Evolutionary conservation across 2,113 vertebrate genomes (phyloP).

Genomic region (Merops nubicus): DNA sequence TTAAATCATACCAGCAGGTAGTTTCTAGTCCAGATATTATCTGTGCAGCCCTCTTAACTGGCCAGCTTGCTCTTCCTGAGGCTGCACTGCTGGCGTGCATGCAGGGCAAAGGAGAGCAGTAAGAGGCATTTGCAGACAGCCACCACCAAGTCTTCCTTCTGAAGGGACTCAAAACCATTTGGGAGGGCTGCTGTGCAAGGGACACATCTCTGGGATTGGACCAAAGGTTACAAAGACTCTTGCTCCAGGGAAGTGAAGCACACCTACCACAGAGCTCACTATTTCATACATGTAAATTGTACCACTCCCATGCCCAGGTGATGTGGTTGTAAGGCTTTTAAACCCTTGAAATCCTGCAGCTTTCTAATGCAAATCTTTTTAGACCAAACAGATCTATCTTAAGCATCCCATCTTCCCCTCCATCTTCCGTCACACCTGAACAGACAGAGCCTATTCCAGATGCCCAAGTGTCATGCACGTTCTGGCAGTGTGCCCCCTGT

Average conservation of each 20-base stretch:
- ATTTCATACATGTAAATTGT: accelerated
- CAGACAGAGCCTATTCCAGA: neutral
- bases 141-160: neutral
- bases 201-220: neutral
- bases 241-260: neutral
- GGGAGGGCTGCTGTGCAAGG: neutral
- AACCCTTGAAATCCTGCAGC: neutral
- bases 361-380: neutral
- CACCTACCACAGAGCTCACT: neutral
- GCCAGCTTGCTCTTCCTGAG: neutral
- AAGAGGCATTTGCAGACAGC: neutral
- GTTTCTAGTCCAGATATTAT: neutral
- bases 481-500: neutral
- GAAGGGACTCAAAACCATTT: neutral
- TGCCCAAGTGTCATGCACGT: accelerated
- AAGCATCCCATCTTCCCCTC: neutral
- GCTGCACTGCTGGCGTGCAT: accelerated
- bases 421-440: neutral
- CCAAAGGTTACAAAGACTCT: neutral
- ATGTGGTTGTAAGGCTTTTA: neutral
- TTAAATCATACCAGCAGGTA: neutral
- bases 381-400: neutral
- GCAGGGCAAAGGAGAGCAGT: neutral
- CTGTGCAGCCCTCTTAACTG: neutral
- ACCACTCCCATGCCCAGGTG: neutral